Conservation (phyloP, 1,140 invertebrate species). For the Apis mellifera region DNA sequence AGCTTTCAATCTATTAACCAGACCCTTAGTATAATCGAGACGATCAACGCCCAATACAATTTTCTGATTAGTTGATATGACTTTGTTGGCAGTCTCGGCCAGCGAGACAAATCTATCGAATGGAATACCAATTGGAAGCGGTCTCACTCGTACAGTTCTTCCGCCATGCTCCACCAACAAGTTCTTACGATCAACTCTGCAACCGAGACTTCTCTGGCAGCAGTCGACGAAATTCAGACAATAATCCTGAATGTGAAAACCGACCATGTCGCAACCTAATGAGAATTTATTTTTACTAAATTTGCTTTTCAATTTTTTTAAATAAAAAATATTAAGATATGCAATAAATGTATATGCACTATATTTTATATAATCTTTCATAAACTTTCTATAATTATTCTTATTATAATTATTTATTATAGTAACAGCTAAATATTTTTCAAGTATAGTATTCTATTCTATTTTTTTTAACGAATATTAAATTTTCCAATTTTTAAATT, state of each 20-base stretch:
- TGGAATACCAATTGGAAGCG: slow-evolving; percentile 93
- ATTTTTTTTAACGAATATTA: background rate
- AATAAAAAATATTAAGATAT: background rate
- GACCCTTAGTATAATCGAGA: slow-evolving; percentile 95
- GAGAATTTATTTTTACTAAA: slow-evolving; percentile 9
- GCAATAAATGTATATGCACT: no score
- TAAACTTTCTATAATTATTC: background rate
- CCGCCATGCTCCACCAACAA: slow-evolving; percentile 93
- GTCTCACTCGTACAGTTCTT: slow-evolving; percentile 90
- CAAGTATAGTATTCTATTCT: no score
- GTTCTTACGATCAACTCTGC: slow-evolving; percentile 93
- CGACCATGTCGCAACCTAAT: slow-evolving; percentile 93
- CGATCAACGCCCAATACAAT: slow-evolving; percentile 93
- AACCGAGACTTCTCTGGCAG: slow-evolving; percentile 92
- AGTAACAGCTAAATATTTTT: no score
- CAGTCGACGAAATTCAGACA: slow-evolving; percentile 96
- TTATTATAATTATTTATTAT: no score
- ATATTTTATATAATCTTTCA: no score
- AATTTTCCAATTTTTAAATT: no score
- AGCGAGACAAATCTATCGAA: slow-evolving; percentile 92
- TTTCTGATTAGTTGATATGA: slow-evolving; percentile 87
- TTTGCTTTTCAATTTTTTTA: background rate
- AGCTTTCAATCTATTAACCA: slow-evolving; percentile 91
- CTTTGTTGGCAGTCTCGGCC: slow-evolving; percentile 89
- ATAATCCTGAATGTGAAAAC: slow-evolving; percentile 95